A percentile compares a stretch with the other conserved stretches of the same genome.
These are phyloP conservation scores for Leuctra nigra DNA, from an alignment of 2,888 invertebrate species.

Conservation along the genomic window DNA sequence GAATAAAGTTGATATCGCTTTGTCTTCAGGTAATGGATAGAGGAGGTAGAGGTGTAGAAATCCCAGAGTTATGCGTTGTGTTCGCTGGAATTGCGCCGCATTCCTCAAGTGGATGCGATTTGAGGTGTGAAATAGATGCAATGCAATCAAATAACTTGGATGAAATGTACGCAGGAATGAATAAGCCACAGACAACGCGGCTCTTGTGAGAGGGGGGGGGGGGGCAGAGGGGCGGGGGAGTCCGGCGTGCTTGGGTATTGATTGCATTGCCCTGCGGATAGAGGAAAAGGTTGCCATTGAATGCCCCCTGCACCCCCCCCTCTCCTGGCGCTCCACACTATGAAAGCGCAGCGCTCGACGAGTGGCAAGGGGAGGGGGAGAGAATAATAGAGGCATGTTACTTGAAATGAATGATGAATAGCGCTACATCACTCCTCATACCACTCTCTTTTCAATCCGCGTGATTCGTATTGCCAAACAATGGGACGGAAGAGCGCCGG, in stretches of 20 bases:
- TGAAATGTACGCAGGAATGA: too few species aligned
- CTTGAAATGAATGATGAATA: neutral
- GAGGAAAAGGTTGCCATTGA: neutral
- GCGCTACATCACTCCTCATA: neutral
- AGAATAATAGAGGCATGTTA: neutral
- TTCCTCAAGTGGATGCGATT: too few species aligned
- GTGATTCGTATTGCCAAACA: neutral
- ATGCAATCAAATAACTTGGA: too few species aligned
- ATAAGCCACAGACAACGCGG: too few species aligned
- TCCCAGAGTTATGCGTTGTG: too few species aligned
- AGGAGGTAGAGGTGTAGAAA: too few species aligned
- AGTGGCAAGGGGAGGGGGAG: neutral
- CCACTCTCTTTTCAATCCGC: neutral
- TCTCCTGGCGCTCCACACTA: neutral
- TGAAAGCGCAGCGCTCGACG: neutral
- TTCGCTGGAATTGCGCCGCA: too few species aligned
- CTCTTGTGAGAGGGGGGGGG: too few species aligned
- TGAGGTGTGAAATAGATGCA: too few species aligned
- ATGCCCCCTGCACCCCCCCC: neutral
- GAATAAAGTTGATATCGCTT: too few species aligned
- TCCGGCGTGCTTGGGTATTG: neutral
- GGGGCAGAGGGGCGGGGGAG: neutral
- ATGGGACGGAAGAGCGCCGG: neutral
- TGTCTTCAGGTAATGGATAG: too few species aligned
- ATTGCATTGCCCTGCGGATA: neutral